Evolutionary conservation across 2,888 invertebrate genomes (phyloP), one percentile per base, ranked within the genome.

Genomic region (Sabatieria punctata): DNA sequence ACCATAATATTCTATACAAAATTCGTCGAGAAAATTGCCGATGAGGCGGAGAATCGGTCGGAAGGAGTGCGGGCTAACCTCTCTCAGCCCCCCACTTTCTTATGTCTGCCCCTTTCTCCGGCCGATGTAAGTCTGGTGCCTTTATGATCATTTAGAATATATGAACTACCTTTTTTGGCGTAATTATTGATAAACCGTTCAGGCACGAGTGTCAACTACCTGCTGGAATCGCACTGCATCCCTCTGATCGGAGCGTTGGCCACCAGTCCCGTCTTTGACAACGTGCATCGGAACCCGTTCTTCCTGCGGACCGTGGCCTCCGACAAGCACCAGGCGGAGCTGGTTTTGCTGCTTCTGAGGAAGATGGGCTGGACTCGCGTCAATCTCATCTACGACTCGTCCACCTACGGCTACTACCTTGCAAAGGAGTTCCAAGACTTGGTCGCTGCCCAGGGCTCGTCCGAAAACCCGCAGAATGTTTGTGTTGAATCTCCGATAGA

Each of bases 281-380:
- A 49, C 26, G 47, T 43, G 4, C 22, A 21, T 13, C 22, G 26
- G 18, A 48, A 48, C 36, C 46, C 46, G 6, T 49, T 36, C 38
- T 49, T 49, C 22, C 11, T 48, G 2, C 40, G 49, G 23, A 42
- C 48, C 18, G 33, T 41, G 1, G 37, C 49, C 19, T 49, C 49
- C n/a, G 49, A 49, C 35, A 42, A 42, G 39, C 48, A 43, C 30
- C 39, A 39, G 2, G 49, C 49, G 21, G 26, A 42, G n/a, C 43
- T 27, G 13, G 43, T 49, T 4, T 41, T 48, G 13, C 43, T 48
- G 33, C 41, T 49, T 18, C 25, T 49, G 19, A 41, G 43, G 37
- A 41, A 46, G 11, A 46, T 48, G 42, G 15, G 37, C 30, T 49
- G 49, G 43, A 41, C 33, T 4, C 49, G 48, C 26, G 33, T 48